Evolutionary conservation across 2,113 vertebrate species (phyloP), one percentile per base, ranked within the genome.

Genomic region (Zosterops borbonicus): DNA sequence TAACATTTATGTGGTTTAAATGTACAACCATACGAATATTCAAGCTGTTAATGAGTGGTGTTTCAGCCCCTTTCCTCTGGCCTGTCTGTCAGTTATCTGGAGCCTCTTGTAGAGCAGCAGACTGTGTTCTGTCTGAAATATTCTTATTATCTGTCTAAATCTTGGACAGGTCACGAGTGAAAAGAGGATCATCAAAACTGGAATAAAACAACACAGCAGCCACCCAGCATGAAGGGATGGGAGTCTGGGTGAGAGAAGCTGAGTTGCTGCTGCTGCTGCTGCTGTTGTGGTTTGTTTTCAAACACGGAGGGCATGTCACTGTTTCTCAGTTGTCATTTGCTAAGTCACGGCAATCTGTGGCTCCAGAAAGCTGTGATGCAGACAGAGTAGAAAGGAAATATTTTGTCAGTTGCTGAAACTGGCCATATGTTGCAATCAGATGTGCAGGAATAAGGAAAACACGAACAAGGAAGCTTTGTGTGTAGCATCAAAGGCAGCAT

Each of bases 101-200:
- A 96, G 65, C 77, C 65, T 89, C 68, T 77, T 1, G 0, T 15
- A 46, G 83, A 89, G 77, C 64, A 83, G 79, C 80, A 95, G 91
- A 74, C 91, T 62, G 41, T 96, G 92, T 95, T 96, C 27, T 80
- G 68, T 97, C 96, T 95, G 94, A 97, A 95, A 87, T 97, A 65
- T 71, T 87, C 62, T 55, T 50, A 65, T 3, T 75, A 55, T 93
- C 93, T 92, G 12, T 44, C 90, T 91, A 4, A 62, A 68, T 89
- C 78, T 87, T 81, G 68, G 71, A 78, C 46, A 78, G 59, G 70
- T 84, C 64, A 56, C 0, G 1, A 91, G 44, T 89, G 65, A 70
- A 81, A 90, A 83, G 39, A 23, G 27, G 50, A 76, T 94, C 74
- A 90, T 96, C 79, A 84, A 86, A 96, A 95, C 18, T 33, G 44